Conservation (phyloP, 2,888 invertebrate species). For the Chrysomela aeneicollis region DNA sequence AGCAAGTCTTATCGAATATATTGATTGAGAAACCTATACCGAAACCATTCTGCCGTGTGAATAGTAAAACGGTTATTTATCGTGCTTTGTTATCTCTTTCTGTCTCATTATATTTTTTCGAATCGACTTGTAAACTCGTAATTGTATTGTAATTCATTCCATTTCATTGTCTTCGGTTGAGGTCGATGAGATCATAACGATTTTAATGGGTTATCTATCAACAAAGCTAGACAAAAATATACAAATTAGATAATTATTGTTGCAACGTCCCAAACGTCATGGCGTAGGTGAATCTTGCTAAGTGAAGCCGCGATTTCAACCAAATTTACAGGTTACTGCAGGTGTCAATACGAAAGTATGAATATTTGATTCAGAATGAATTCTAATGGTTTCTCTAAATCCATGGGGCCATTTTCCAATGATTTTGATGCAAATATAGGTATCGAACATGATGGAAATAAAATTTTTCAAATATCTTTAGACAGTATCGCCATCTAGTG, state of each 20-base stretch:
- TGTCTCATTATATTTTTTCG: background rate
- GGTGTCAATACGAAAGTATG: too few relatives aligned
- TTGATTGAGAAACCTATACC: background rate
- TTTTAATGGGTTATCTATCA: background rate
- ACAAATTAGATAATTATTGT: background rate
- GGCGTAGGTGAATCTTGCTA: too few relatives aligned
- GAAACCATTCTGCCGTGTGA: background rate
- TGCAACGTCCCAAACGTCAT: background rate
- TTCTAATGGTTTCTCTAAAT: too few relatives aligned
- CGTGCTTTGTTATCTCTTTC: background rate
- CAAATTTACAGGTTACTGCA: too few relatives aligned
- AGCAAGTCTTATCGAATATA: background rate
- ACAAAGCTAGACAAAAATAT: background rate
- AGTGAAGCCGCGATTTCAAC: too few relatives aligned
- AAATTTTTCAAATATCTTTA: too few relatives aligned
- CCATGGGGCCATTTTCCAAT: too few relatives aligned
- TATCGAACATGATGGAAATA: too few relatives aligned
- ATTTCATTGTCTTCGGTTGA: slow-evolving; percentile 1
- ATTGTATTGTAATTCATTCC: slow-evolving; percentile 3
- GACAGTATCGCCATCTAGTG: too few relatives aligned
- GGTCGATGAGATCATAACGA: slow-evolving; percentile 4
- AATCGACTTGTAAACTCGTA: background rate
- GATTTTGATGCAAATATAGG: too few relatives aligned
- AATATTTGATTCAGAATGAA: too few relatives aligned
- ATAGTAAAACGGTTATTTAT: slow-evolving; percentile 7